Conservation (phyloP, 2,888 invertebrate genomes). For the Drosophila siamana region DNA sequence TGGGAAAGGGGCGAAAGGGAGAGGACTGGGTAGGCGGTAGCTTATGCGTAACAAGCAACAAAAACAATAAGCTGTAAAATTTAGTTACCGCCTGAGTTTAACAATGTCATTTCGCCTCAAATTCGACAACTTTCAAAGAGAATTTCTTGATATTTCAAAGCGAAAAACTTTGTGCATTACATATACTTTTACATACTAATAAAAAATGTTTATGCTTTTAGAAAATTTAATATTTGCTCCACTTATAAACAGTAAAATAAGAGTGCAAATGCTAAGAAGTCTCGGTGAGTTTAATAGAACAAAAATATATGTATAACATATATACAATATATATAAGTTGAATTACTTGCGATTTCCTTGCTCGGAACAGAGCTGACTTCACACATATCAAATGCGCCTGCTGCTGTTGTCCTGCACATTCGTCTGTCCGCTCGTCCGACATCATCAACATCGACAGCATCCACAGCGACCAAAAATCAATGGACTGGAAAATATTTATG, state of each 20-base stretch:
- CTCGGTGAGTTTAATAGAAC: too few relatives aligned
- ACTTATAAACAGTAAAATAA: too few relatives aligned
- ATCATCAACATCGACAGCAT: constrained; percentile 69
- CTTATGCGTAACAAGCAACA: constrained; percentile 55
- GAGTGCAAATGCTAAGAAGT: too few relatives aligned
- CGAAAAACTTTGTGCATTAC: too few relatives aligned
- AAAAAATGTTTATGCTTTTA: too few relatives aligned
- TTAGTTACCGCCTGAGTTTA: constrained; percentile 35
- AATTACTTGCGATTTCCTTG: constrained; percentile 35
- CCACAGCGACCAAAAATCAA: constrained; percentile 75
- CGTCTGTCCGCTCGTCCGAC: constrained; percentile 39
- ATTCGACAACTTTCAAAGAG: constrained; percentile 1
- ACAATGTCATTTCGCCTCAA: constrained; percentile 20
- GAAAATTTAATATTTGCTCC: too few relatives aligned
- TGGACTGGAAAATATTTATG: constrained; percentile 79
- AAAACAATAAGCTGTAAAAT: constrained; percentile 53
- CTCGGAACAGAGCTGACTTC: constrained; percentile 37
- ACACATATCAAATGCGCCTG: constrained; percentile 18
- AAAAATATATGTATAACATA: too few relatives aligned
- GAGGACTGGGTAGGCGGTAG: constrained; percentile 22
- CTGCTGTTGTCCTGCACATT: constrained; percentile 5
- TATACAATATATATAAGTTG: too few relatives aligned
- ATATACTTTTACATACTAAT: too few relatives aligned
- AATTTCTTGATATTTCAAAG: background rate
- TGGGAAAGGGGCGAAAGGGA: background rate